Evolutionary conservation across 2,113 vertebrate genomes (phyloP), one percentile per base, ranked within the genome.

Genomic region (Phoxinus phoxinus): DNA sequence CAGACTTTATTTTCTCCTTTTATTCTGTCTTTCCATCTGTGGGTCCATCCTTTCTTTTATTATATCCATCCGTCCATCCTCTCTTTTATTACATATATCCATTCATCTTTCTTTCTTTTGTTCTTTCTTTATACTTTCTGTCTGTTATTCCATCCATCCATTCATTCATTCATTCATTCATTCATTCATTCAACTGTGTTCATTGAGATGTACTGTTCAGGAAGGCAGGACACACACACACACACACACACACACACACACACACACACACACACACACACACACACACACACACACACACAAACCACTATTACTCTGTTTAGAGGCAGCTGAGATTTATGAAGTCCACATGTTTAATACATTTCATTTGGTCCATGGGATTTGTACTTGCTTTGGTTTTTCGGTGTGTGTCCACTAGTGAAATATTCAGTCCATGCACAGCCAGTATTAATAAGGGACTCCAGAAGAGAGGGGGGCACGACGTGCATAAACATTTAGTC

Each of bases 321-420:
- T 89, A 51, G 90, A 93, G 91, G 89, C 90, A 91, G 91, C 87
- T 87, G 90, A 93, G 93, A 94, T 95, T 94, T 95, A 94, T 94
- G 93, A 93, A 94, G 91, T 93, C 93, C 93, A 94, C 94, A 95
- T 95, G 94, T 95, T 95, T 94, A 94, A 95, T 94, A 94, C 94
- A 95, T 95, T 94, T 94, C 91, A 95, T 95, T 94, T 95, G 93
- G 94, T 94, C 92, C 93, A 86, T 88, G 93, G 93, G 93, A 93
- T 93, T 94, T 94, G 92, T 92, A 93, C 91, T 91, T 91, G 90
- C 93, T 93, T 93, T 88, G 92, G 91, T 92, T 92, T 91, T 94
- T 93, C 91, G n/a, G n/a, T 67, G 46, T 72, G 37, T 23, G 21
- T 86, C 78, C 56, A 46, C 58, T 78, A 77, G 59, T 85, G 75